Evolutionary conservation across 2,797 vertebrate species (phyloP).

Genomic region (Falco rusticolus): DNA sequence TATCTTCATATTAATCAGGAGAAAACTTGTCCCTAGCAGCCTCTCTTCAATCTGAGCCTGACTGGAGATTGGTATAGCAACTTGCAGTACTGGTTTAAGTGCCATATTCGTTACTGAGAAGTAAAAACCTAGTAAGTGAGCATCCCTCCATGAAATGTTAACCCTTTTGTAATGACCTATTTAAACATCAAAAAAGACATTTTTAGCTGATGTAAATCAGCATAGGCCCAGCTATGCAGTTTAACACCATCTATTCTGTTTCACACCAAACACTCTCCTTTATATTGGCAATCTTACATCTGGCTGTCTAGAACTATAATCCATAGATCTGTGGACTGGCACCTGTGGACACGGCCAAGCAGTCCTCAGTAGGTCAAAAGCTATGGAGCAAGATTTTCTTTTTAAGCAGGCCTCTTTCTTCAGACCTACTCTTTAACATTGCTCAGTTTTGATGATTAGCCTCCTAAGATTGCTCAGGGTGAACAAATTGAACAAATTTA

Average conservation of each 20-base stretch:
- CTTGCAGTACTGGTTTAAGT: neutral
- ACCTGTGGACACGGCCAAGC: fast-evolving
- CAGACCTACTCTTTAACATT: neutral
- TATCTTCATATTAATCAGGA: neutral
- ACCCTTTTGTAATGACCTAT: neutral
- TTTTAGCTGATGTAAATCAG: neutral
- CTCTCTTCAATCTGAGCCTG: neutral
- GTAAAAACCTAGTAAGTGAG: neutral
- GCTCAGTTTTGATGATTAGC: neutral
- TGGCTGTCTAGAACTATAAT: neutral
- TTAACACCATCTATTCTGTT: neutral
- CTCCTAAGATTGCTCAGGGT: neutral
- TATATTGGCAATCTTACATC: neutral
- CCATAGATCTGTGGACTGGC: fast-evolving
- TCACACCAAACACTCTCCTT: neutral
- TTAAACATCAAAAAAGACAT: neutral
- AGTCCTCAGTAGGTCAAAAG: neutral
- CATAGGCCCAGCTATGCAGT: neutral
- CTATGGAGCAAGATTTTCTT: neutral
- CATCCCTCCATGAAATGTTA: neutral
- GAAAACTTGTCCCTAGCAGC: neutral
- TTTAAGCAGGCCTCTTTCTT: neutral
- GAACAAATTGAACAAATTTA: neutral
- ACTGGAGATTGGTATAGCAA: neutral
- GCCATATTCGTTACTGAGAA: neutral